phyloP scores from a whole-genome alignment of 53 echinoderm and acorn worm genomes.

The Echinometra lucunter region DNA sequence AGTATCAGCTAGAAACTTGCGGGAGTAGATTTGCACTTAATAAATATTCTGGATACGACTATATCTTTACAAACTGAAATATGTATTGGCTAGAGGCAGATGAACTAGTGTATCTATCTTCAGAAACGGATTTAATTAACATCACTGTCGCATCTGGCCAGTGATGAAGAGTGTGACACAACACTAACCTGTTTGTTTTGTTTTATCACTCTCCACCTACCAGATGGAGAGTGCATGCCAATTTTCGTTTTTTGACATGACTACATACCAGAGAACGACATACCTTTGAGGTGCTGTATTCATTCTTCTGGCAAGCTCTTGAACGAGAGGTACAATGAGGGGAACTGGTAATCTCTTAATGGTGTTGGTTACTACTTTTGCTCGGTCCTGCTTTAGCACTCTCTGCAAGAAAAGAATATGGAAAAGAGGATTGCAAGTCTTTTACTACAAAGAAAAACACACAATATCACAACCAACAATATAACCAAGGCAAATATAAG shows the following conservation, averaged over 20 bases:
- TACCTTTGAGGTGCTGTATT: constrained; percentile 93
- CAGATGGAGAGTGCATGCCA: no score
- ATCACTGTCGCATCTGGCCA: no score
- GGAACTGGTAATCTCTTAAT: constrained; percentile 84
- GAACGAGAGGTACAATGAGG: constrained; percentile 80
- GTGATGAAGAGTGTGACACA: no score
- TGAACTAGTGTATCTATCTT: no score
- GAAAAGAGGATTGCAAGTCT: not conserved
- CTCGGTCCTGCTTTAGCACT: constrained; percentile 83
- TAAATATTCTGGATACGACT: no score
- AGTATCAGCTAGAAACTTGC: no score
- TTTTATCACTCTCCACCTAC: no score
- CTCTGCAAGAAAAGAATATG: constrained; percentile 69
- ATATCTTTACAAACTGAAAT: not conserved
- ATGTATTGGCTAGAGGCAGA: no score
- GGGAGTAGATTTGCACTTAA: no score
- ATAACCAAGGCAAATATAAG: not conserved
- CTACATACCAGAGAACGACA: not conserved
- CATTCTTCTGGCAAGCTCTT: constrained; percentile 85
- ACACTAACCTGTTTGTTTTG: no score
- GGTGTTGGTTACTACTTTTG: constrained; percentile 79
- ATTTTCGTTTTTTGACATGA: no score
- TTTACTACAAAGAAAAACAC: not conserved
- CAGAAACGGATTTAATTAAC: no score
- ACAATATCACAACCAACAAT: not conserved